phyloP scores from a whole-genome alignment of 2,113 vertebrate species.

The Caranx melampygus region DNA sequence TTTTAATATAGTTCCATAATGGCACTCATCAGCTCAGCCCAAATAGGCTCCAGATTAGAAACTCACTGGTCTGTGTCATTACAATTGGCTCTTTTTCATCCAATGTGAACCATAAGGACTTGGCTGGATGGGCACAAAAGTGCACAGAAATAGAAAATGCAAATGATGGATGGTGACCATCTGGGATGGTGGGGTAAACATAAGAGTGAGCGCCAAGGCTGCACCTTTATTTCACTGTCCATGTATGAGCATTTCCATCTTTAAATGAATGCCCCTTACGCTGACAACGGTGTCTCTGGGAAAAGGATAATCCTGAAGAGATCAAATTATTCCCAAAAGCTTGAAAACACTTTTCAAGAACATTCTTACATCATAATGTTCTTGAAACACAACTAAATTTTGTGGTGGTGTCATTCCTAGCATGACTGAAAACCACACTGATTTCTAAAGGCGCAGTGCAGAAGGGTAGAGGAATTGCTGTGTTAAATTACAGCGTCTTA shows the following conservation, averaged over 20 bases:
- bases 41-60: slow-evolving; percentile 55
- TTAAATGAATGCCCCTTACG: background rate
- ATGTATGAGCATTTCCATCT: background rate
- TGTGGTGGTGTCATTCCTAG: background rate
- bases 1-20: slow-evolving; percentile 43
- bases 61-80: slow-evolving; percentile 53
- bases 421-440: background rate
- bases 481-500: slow-evolving; percentile 39
- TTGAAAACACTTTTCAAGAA: background rate
- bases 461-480: background rate
- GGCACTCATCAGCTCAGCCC: slow-evolving; percentile 40
- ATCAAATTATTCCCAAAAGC: slow-evolving; percentile 9
- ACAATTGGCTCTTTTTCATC: slow-evolving; percentile 36
- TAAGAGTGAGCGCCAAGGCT: background rate
- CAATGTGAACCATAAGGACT: slow-evolving; percentile 2
- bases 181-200: slow-evolving; percentile 5
- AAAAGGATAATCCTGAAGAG: background rate
- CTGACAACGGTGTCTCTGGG: background rate
- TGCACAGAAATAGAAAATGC: slow-evolving; percentile 44
- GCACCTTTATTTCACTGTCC: background rate
- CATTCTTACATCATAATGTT: background rate
- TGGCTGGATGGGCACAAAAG: slow-evolving; percentile 27
- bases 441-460: background rate
- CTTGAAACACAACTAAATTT: background rate
- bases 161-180: slow-evolving; percentile 31